Base-by-base conservation (phyloP, 2,888 invertebrate genomes). In the Argyra leucocephala region DNA sequence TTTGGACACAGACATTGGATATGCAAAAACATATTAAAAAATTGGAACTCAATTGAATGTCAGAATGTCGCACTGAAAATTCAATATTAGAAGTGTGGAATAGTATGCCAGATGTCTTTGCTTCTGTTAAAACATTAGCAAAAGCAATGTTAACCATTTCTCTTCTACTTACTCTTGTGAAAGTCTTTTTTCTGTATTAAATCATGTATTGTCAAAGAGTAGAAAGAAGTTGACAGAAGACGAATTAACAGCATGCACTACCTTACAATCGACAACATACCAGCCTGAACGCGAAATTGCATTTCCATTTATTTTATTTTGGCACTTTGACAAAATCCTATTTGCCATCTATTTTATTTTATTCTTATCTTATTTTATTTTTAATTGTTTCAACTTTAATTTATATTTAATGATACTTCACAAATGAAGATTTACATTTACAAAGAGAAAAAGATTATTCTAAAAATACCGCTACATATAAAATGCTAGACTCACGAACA, bases 191-290 rank as follows among this genome's bases (percentile, higher is more conserved):
- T 57, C 57, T 57, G 57, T 57, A 57, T 12, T 57, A 7, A n/a
- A n/a, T n/a, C n/a, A n/a, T n/a, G n/a, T 57, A 57, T 12, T 57
- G 4, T 57, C 57, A 57, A 57, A 57, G 57, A 57, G 6, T 3
- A 57, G 57, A 57, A 57, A 57, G 6, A 57, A 12, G 12, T 57
- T 57, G 12, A 57, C 57, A 57, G 57, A 57, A 12, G 57, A 57
- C 4, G 57, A 57, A 4, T 57, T 12, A 57, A 12, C 57, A 57
- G 15, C 57, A 7, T 57, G 57, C 12, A 57, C 12, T 57, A 57
- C 57, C 57, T 4, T 57, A 57, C 57, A 57, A 57, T 57, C 57
- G 57, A 57, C 57, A 57, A 57, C 57, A 57, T 57, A 57, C 57
- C 57, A 57, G 4, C 57, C 57, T 12, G 57, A 57, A n/a, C n/a